Percentiles rank a stretch among this genome's conserved stretches.
phyloP scores from a whole-genome alignment of 1,140 invertebrate species.

The Anastrepha obliqua region DNA sequence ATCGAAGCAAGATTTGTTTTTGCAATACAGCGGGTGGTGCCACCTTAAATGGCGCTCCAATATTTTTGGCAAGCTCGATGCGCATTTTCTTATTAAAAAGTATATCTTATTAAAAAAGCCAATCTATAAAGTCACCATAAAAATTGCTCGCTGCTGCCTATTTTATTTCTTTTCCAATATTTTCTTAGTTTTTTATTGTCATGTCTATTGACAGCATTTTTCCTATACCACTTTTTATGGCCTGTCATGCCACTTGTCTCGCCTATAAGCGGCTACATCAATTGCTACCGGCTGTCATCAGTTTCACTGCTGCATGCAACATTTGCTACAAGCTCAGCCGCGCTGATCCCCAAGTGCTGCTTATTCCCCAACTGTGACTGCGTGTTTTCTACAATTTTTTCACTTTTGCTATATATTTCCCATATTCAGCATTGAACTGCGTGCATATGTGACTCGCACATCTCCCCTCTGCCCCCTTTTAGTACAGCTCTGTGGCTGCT shows the following conservation, averaged over 20 bases:
- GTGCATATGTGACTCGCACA: not conserved
- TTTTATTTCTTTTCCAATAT: conserved; percentile 3
- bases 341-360: not conserved
- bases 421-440: not conserved
- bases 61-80: too few species aligned
- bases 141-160: not conserved
- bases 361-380: not conserved
- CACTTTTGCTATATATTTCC: not conserved
- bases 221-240: conserved; percentile 24
- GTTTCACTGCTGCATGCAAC: conserved; percentile 33
- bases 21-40: too few species aligned
- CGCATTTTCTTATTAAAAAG: too few species aligned
- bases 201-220: not conserved
- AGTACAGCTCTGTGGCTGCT: not conserved
- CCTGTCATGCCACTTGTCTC: not conserved
- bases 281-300: conserved; percentile 21
- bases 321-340: not conserved
- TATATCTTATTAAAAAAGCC: too few species aligned
- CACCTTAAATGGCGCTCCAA: too few species aligned
- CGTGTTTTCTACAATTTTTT: not conserved
- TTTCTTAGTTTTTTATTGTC: conserved; percentile 6
- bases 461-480: not conserved
- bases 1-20: too few species aligned
- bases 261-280: conserved; percentile 19
- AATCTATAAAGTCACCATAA: not conserved